phyloP scores from a whole-genome alignment of 1,140 invertebrate genomes.

The Aphidius ervi region DNA sequence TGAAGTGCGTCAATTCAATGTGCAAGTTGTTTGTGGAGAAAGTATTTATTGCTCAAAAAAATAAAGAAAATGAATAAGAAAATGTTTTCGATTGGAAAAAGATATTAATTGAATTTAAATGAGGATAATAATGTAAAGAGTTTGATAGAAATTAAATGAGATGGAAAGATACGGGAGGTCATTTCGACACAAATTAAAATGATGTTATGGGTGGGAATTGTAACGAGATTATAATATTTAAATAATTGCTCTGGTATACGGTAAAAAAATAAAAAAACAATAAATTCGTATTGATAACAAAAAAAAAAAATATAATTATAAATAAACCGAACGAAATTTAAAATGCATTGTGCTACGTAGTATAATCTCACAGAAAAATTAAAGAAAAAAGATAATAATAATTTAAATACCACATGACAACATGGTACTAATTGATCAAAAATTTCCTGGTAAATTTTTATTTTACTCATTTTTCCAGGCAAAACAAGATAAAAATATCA shows the following conservation, averaged over 20 bases:
- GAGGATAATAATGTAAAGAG: conserved; percentile 9
- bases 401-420: conserved; percentile 37
- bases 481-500: conserved; percentile 35
- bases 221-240: no score
- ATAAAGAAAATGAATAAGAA: conserved; percentile 33
- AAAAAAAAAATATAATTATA: no score
- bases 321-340: no score
- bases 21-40: conserved; percentile 49
- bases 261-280: no score
- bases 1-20: conserved; percentile 51
- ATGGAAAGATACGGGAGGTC: no score
- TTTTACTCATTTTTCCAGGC: conserved; percentile 52
- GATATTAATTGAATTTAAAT: conserved; percentile 1
- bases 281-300: no score
- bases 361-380: no score
- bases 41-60: conserved; percentile 55
- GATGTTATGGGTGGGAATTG: no score
- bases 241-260: no score
- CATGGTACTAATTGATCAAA: conserved; percentile 56
- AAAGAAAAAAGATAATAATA: no score
- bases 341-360: conserved; percentile 11
- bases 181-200: no score
- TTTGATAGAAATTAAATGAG: neutral
- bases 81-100: conserved; percentile 12
- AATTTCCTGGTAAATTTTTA: conserved; percentile 56